Conservation (phyloP, 2,797 vertebrate species). For the Xiphophorus birchmanni region DNA sequence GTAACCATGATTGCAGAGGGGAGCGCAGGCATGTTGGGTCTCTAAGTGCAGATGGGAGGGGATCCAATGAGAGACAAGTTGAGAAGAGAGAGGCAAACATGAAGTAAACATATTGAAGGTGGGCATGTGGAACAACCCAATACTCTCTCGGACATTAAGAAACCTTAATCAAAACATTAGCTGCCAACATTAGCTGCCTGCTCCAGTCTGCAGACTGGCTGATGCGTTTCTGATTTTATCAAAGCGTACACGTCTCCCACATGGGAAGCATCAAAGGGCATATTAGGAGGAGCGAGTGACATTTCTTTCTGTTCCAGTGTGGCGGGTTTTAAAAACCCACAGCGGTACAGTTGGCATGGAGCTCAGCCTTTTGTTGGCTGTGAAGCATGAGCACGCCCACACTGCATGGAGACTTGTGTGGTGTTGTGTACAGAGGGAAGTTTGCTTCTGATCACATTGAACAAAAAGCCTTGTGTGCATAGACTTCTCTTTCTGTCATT, state of each 20-base stretch:
- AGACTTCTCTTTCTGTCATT: constrained; percentile 17
- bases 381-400: constrained; percentile 47
- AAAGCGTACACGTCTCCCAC: constrained; percentile 20
- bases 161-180: constrained; percentile 47
- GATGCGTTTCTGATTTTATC: constrained; percentile 26
- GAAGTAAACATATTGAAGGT: constrained; percentile 9
- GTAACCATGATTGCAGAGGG: constrained; percentile 10
- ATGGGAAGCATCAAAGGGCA: constrained; percentile 13
- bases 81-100: constrained; percentile 23
- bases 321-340: constrained; percentile 44
- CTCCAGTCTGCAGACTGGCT: constrained; percentile 22
- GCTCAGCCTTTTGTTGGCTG: constrained; percentile 41
- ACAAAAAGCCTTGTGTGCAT: not conserved
- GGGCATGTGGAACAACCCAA: constrained; percentile 26
- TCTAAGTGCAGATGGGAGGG: constrained; percentile 29
- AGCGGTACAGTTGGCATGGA: constrained; percentile 36
- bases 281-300: constrained; percentile 12
- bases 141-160: constrained; percentile 22
- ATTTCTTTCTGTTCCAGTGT: constrained; percentile 35
- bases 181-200: constrained; percentile 47
- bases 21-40: constrained; percentile 14
- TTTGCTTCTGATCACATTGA: constrained; percentile 33
- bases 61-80: constrained; percentile 26
- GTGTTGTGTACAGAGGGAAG: constrained; percentile 36
- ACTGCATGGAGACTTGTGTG: constrained; percentile 21